phyloP scores from a whole-genome alignment of 2,888 invertebrate genomes.

The Ichneumoninae sp. region DNA sequence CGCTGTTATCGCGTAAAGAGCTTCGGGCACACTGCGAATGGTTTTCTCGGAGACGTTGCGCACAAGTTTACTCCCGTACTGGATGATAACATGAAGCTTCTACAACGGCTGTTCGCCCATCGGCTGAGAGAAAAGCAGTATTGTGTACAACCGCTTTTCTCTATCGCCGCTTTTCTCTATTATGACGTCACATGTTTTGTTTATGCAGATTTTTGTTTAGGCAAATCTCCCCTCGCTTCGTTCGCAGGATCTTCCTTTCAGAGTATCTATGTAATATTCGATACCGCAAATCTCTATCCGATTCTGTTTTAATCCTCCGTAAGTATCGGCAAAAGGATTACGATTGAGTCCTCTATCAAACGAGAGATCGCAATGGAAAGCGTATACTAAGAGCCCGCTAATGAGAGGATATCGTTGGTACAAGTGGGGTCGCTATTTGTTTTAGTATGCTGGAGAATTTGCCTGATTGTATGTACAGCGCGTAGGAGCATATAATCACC shows the following conservation, averaged over 20 bases:
- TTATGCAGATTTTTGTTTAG: neutral
- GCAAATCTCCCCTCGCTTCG: neutral
- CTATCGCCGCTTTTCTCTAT: neutral
- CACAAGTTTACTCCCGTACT: conserved; percentile 23
- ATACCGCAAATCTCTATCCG: neutral
- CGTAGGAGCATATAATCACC: neutral
- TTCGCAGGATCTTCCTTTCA: neutral
- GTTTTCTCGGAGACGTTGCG: conserved; percentile 6
- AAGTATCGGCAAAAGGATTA: conserved; percentile 28
- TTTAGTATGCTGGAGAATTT: neutral
- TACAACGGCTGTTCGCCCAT: neutral
- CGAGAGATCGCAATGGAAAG: neutral
- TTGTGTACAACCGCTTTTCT: neutral
- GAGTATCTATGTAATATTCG: neutral
- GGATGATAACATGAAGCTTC: conserved; percentile 45
- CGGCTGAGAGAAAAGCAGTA: conserved; percentile 10
- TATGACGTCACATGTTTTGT: neutral
- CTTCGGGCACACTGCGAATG: neutral
- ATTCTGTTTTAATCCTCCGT: conserved; percentile 16
- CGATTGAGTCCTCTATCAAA: neutral
- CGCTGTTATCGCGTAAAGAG: conserved; percentile 24
- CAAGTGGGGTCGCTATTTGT: neutral
- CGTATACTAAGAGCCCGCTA: neutral
- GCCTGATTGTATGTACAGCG: neutral
- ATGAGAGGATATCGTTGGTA: neutral